Evolutionary conservation across 2,888 invertebrate species (phyloP), one percentile per base, ranked within the genome.

Genomic region (Campoletis raptor): DNA sequence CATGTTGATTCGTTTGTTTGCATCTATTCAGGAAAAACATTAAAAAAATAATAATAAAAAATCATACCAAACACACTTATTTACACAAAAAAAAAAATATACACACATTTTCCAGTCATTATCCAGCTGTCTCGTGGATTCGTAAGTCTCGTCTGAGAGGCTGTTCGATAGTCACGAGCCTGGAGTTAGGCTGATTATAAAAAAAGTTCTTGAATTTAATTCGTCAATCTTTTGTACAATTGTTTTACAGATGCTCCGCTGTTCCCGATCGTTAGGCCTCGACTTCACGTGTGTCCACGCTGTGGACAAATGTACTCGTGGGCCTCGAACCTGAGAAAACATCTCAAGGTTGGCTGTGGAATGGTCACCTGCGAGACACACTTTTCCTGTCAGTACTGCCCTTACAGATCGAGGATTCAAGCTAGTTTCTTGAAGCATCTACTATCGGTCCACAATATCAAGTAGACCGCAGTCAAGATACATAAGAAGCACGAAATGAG

Each of bases 331-430:
- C 90, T 94, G 37, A 92, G 94, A 86, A 94, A 94, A 76, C 94
- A 94, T 85, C 92, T 94, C 70, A 93, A 94, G 89, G 93, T 93
- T 91, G 94, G 94, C 86, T 94, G 94, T 85, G 94, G 94, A 70
- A 91, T 93, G 93, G 92, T 93, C 77, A 94, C 94, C 88, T 93
- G 92, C 91, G 94, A 95, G 90, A 94, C 94, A 6, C 94, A 94
- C 89, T 95, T 95, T 92, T 93, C 94, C 88, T 95, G 95, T 90
- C 93, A 93, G 87, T 94, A 94, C 91, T 95, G 95, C 90, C 93
- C 94, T n/a, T 94, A 94, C 90, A 93, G 93, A 85, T 94, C 94
- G 82, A 94, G 94, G 90, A 93, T 94, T 88, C 93, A 94, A 88
- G 94, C 94, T 45, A 94, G 94, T 88, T 94, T 94, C 89, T 88